Base-by-base conservation (phyloP, 2,888 invertebrate genomes). In the Digitonthophagus gazella region DNA sequence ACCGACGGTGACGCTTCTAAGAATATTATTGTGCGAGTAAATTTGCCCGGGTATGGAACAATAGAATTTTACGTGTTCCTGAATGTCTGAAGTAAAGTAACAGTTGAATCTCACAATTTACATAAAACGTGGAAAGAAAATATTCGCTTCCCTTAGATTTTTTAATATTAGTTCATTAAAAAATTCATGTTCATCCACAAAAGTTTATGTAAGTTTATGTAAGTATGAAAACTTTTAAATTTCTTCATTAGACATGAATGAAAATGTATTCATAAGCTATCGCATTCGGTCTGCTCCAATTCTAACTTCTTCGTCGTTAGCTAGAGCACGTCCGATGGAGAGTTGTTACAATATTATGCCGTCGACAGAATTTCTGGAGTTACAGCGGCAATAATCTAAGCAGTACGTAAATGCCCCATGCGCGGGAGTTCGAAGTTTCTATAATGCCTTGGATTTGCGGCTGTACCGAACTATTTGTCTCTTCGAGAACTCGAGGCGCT, bases 331-430 rank as follows among this genome's bases (percentile, higher is more conserved):
- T 44, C 28, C 28, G 28, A 5, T 5, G 28, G 28, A 44, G 28
- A 44, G 28, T 44, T 44, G 28, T 6, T 61, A 61, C 61, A 61
- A 16, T 61, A 61, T 61, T 61, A 61, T 61, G 61, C 16, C 18
- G 20, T 5, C 8, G 18, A 61, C 20, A 61, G 61, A 61, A 61
- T 61, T 19, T 18, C 61, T 20, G 6, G 20, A 61, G 19, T 61
- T 61, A 61, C 61, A 61, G 61, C 61, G 20, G 61, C 20, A 61
- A 61, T 61, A 61, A 61, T 61, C 61, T 61, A 61, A 61, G 61
- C 61, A 20, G 61, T 61, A 61, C 61, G 20, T 61, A 61, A 61
- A 61, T 61, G 61, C 20, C 20, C 61, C 61, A 61, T 61, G 61
- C 61, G 19, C 61, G 19, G 18, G 16, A 16, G 61, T 61, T 61